Base-by-base conservation (phyloP, 2,888 invertebrate species). In the Odontothrips loti region DNA sequence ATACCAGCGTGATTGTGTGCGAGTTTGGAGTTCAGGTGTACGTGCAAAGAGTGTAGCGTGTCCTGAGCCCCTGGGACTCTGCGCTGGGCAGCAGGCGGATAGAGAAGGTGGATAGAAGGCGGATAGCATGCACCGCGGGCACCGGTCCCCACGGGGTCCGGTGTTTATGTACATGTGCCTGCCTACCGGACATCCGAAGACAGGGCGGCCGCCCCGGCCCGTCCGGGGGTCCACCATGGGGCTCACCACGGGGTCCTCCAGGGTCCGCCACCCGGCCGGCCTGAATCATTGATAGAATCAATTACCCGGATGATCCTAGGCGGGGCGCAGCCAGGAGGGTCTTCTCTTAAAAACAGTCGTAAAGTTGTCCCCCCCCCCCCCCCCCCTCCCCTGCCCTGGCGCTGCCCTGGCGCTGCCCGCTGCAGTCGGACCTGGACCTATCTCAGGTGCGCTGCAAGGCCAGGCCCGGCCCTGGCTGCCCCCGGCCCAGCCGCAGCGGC, bases 261-360 rank as follows among this genome's bases (percentile, higher is more conserved):
- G 68, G 68, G 68, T 23, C 1, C 15, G 12, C 51, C 51, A 51
- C 51, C 17, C 51, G 51, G 4, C 51, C 58, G 68, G 34, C 34
- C 68, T 75, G 68, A 9, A 75, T 75, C 68, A 75, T 75, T 75
- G 68, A 75, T 75, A 27, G 6, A 75, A 23, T 75, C 68, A 75
- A 75, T 75, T 75, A 75, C 68, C 68, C 68, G 68, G 23, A 75
- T 75, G 68, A 75, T 75, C n/a, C 68, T 27, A 23, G 68, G 6
- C 63, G 15, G 51, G 51, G 51, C 58, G 58, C 58, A 20, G 20
- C 58, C 34, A 6, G 58, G 20, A 58, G 58, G 58, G 58, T 11
- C 58, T 58, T 15, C 68, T 75, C 68, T 75, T 75, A 75, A 75
- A 75, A 75, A 75, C 68, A 75, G 68, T 23, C 68, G 68, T 75